Evolutionary conservation across 2,113 vertebrate species (phyloP).

Genomic region (Calypte anna): DNA sequence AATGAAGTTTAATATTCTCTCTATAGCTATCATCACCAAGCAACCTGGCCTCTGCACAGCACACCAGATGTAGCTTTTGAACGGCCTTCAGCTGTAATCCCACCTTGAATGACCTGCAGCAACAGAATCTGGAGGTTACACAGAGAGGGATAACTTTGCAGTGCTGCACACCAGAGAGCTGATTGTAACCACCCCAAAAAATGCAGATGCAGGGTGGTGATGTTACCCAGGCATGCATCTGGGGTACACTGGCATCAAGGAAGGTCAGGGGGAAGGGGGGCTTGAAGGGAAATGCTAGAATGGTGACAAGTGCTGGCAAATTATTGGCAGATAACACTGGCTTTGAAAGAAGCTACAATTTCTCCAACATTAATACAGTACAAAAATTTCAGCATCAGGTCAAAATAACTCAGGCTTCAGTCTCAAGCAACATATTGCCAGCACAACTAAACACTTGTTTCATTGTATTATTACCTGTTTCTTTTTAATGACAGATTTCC

Average conservation of each 20-base stretch:
- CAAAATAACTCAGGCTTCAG: neutral
- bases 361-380: accelerated
- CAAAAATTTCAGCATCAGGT: neutral
- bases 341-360: neutral
- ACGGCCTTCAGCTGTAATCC: neutral
- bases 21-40: neutral
- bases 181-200: neutral
- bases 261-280: accelerated
- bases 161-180: neutral
- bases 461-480: neutral
- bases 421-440: neutral
- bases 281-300: neutral
- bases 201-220: neutral
- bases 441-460: neutral
- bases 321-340: neutral
- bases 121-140: neutral
- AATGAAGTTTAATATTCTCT: constrained; percentile 7
- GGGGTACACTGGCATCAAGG: neutral
- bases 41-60: neutral
- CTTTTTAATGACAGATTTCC: neutral
- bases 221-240: neutral
- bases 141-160: neutral
- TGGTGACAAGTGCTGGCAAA: neutral
- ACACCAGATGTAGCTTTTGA: neutral
- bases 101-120: neutral